Conservation (phyloP, 2,888 invertebrate genomes). For the Hypomecis punctinalis region DNA sequence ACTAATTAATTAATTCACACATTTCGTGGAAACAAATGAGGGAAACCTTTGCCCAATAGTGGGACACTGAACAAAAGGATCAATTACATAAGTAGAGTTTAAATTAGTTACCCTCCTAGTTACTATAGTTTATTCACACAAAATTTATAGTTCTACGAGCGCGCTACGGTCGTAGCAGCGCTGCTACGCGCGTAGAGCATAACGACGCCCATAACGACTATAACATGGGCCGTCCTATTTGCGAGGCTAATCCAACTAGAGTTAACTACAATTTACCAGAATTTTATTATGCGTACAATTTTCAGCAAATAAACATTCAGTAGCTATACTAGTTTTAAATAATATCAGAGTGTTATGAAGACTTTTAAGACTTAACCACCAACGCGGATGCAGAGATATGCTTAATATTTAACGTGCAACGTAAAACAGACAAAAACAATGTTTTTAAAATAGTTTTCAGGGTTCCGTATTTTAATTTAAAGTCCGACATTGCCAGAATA, state of each 20-base stretch:
- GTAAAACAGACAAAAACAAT: too few species aligned
- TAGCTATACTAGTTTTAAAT: background rate
- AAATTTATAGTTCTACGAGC: constrained; percentile 54
- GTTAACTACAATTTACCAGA: constrained; percentile 28
- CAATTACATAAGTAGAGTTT: background rate
- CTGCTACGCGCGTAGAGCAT: constrained; percentile 39
- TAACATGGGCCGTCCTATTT: constrained; percentile 36
- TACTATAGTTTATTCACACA: constrained; percentile 29
- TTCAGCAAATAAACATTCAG: constrained; percentile 10
- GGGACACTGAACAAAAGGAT: too few species aligned
- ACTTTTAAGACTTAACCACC: too few species aligned
- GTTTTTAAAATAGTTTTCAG: too few species aligned
- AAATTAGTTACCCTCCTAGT: background rate
- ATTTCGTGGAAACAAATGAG: too few species aligned
- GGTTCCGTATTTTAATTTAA: too few species aligned
- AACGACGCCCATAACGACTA: constrained; percentile 39
- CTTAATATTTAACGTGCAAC: too few species aligned
- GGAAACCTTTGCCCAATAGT: too few species aligned
- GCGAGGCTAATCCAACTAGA: constrained; percentile 32
- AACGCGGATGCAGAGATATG: too few species aligned
- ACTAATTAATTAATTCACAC: too few species aligned
- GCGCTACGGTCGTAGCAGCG: constrained; percentile 41
- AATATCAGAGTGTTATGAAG: too few species aligned
- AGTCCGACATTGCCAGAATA: too few species aligned
- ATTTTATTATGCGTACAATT: constrained; percentile 10